Base-by-base conservation (phyloP, 2,797 vertebrate species). In the Austrolebias charrua region DNA sequence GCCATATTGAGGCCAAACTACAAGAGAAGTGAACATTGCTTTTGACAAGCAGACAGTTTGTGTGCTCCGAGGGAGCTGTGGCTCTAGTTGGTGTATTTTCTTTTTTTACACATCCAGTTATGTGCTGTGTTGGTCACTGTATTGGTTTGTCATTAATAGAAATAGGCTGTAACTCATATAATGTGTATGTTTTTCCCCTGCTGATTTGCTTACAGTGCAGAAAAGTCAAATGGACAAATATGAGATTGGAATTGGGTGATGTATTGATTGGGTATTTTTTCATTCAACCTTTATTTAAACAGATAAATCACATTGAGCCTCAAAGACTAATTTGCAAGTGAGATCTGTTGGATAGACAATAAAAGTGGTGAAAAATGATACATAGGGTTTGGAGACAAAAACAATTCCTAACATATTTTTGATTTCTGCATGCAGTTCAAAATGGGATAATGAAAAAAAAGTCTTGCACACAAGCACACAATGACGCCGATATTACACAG, bases 161-260 rank as follows among this genome's bases (percentile, higher is more conserved):
- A 29, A 71, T 58, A 66, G 45, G 68, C 63, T 75, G 18, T 40
- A 55, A 63, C 60, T 81, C 42, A 55, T 82, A 43, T 82, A 83
- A 79, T 88, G 80, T 62, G 24, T 24, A 3, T 24, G n/a, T 69
- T 86, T 88, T 75, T 73, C 33, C 66, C 38, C 66, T 73, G 68
- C 52, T 79, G 69, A 84, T 90, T 84, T 90, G 85, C 86, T 88
- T 83, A 86, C 84, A 55, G 44, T 76, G 86, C 90, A 82, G 78
- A 82, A 83, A 76, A 76, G 63, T 45, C 52, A 12, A 55, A 44
- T 51, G 42, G 67, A 70, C 58, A 63, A 11, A 76, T 84, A 71
- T 29, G 44, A 46, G 42, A 53, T 65, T 61, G 29, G 7, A 31
- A 52, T 76, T 68, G 76, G 71, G 12, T 59, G 56, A 60, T n/a